Base-by-base conservation (phyloP, 2,113 vertebrate species). In the Hydrochoerus hydrochaeris region DNA sequence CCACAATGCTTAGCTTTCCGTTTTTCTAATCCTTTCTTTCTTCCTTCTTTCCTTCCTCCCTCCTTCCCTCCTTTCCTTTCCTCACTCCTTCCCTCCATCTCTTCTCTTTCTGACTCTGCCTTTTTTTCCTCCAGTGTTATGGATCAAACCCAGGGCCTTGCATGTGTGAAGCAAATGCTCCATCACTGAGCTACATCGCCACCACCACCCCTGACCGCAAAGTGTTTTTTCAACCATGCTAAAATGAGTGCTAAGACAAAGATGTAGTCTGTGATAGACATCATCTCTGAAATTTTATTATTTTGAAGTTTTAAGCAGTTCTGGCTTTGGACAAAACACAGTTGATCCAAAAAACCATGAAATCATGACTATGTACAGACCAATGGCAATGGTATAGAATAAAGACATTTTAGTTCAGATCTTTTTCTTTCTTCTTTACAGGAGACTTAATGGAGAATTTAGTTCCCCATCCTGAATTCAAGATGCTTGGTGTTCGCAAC, bases 401-500 rank as follows among this genome's bases (percentile, higher is more conserved):
- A 62, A 81, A 87, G 20, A 93, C 73, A 54, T 44, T 32, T 91
- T 41, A 93, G 41, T 80, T 87, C 54, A 63, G 22, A 16, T 81
- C 28, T 88, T 77, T 96, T 62, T 97, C 60, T 88, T 96, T 80
- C 96, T 86, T 91, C 30, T 93, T 97, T 78, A 22, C 98, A 99
- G 99, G 99, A 97, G 99, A 99, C 90, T 75, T 99, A 86, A 98
- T 99, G 99, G 99, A 99, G 81, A 49, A 97, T 0, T 98, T 99
- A 80, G 98, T 99, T 9, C 99, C 99, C 49, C 99, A 99, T 93
- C 99, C 99, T 0, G 99, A 99, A 96, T 99, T 99, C 98, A 99
- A 99, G 98, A 98, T 99, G 98, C 98, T 99, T 92, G 99, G 99
- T 49, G 77, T 99, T 73, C 97, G 98, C 80, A 99, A 99, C 88